Conservation (phyloP, 2,113 vertebrate genomes). For the Illadopsis cleaveri region DNA sequence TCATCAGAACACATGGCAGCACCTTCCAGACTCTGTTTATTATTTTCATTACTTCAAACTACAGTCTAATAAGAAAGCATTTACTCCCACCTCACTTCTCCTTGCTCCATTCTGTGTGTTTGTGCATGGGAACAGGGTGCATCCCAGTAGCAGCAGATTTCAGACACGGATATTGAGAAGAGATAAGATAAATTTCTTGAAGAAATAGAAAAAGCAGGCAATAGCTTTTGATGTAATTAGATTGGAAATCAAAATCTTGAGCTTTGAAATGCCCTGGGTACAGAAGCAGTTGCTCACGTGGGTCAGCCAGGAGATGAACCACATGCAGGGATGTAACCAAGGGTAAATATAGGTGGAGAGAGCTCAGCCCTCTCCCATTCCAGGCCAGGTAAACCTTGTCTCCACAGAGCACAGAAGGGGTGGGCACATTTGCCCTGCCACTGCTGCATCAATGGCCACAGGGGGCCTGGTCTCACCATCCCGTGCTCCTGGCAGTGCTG, state of each 20-base stretch:
- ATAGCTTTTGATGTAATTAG: not conserved
- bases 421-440: not conserved
- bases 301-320: not conserved
- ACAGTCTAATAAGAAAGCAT: not conserved
- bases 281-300: not conserved
- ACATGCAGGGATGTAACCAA: not conserved
- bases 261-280: not conserved
- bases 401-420: not conserved
- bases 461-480: accelerated
- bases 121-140: not conserved
- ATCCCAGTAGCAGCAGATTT: not conserved
- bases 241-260: not conserved
- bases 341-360: not conserved
- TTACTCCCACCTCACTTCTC: not conserved
- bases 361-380: not conserved
- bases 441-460: not conserved
- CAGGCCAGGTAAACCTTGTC: not conserved
- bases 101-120: not conserved
- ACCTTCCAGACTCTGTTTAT: not conserved
- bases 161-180: not conserved
- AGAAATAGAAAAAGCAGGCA: not conserved
- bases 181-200: constrained; percentile 22
- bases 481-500: not conserved
- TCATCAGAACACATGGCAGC: not conserved
- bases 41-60: constrained; percentile 20